Percentiles rank a stretch among this genome's conserved stretches.
phyloP scores from a whole-genome alignment of 2,113 vertebrate genomes.

The Cottus gobio region DNA sequence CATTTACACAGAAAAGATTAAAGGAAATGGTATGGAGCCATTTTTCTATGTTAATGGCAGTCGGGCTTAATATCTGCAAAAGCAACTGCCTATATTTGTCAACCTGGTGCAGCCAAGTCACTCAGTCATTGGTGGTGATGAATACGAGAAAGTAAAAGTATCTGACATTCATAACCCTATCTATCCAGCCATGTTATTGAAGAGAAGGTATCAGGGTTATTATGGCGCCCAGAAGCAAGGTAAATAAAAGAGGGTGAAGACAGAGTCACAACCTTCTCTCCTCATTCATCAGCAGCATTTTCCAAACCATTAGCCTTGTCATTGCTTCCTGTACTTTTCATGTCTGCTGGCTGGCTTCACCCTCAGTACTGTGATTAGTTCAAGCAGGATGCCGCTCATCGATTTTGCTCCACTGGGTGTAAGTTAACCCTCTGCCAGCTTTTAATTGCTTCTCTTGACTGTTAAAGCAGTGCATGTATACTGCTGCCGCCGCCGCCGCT shows the following conservation, averaged over 20 bases:
- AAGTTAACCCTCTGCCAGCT: conserved; percentile 77
- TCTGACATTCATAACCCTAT: conserved; percentile 23
- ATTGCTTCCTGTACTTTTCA: conserved; percentile 77
- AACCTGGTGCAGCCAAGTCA: conserved; percentile 28
- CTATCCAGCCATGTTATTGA: conserved; percentile 5
- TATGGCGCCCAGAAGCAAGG: conserved; percentile 35
- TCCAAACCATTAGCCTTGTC: conserved; percentile 80
- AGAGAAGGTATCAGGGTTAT: conserved; percentile 13
- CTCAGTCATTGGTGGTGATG: conserved; percentile 4
- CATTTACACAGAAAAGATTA: conserved; percentile 67
- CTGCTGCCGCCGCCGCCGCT: conserved; percentile 2
- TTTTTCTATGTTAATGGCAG: conserved; percentile 67
- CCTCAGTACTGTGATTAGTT: conserved; percentile 77
- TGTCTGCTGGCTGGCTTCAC: conserved; percentile 69
- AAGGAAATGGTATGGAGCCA: conserved; percentile 64
- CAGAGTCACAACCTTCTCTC: conserved; percentile 56
- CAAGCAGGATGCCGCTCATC: conserved; percentile 73
- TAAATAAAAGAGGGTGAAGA: conserved; percentile 60
- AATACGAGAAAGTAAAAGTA: conserved; percentile 17
- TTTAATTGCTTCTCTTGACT: conserved; percentile 77
- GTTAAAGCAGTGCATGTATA: conserved; percentile 57
- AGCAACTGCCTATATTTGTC: conserved; percentile 26
- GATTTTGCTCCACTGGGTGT: conserved; percentile 74
- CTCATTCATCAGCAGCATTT: conserved; percentile 77
- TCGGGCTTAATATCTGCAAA: conserved; percentile 59